Conservation (phyloP, 2,797 vertebrate genomes). For the Poeciliopsis infans region DNA sequence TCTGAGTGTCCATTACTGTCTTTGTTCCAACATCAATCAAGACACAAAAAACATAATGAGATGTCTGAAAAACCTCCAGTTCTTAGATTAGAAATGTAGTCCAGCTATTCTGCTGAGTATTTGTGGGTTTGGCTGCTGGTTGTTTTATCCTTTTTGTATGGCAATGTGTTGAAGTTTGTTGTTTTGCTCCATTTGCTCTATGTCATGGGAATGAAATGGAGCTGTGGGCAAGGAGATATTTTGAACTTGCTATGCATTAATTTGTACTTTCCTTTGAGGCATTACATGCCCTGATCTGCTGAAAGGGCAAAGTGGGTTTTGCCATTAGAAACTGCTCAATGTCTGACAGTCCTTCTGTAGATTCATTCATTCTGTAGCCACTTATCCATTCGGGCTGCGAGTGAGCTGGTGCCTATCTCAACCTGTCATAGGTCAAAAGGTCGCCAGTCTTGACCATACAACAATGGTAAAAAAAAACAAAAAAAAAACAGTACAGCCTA, state of each 20-base stretch:
- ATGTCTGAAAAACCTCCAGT: conserved; percentile 42
- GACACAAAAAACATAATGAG: not conserved
- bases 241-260: not conserved
- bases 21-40: conserved; percentile 12
- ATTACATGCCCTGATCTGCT: not conserved
- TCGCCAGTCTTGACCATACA: not conserved
- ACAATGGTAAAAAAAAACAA: not conserved
- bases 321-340: not conserved
- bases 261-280: not conserved
- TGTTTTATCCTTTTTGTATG: not conserved
- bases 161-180: not conserved
- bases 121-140: conserved; percentile 13
- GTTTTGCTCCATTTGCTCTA: not conserved
- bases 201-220: not conserved
- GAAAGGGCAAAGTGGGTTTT: not conserved
- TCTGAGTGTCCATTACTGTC: conserved; percentile 6
- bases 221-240: not conserved
- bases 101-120: conserved; percentile 71
- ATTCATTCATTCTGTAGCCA: not conserved
- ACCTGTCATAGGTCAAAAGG: not conserved
- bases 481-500: not conserved
- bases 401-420: not conserved
- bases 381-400: not conserved
- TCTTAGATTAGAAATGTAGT: conserved; percentile 30
- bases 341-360: not conserved